Evolutionary conservation across 1,140 invertebrate genomes (phyloP).

Genomic region (Fragariocoptes setiger): DNA sequence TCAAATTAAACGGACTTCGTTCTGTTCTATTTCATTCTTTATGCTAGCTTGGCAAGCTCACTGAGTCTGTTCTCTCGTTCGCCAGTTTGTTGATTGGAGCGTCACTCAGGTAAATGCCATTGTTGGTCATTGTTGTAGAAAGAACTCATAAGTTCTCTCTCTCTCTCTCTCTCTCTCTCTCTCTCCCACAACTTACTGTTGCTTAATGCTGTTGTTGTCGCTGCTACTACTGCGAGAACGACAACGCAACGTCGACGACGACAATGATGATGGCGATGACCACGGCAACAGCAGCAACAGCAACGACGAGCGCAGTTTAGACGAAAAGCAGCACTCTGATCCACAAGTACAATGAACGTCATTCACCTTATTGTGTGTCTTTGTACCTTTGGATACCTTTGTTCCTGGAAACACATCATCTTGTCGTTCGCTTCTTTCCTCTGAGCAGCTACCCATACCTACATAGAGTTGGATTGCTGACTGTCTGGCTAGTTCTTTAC

Average conservation of each 20-base stretch:
- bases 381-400: too few relatives aligned
- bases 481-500: too few relatives aligned
- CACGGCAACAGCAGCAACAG: neutral
- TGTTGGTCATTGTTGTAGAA: neutral
- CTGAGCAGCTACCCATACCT: too few relatives aligned
- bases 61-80: neutral
- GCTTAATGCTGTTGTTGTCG: too few relatives aligned
- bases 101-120: neutral
- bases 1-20: too few relatives aligned
- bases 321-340: too few relatives aligned
- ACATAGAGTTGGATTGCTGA: too few relatives aligned
- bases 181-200: neutral
- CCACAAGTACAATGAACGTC: too few relatives aligned
- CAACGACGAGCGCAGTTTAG: neutral
- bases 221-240: neutral
- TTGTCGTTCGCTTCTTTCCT: too few relatives aligned
- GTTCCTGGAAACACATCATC: too few relatives aligned
- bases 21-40: neutral
- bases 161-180: neutral
- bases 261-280: neutral
- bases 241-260: neutral
- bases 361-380: too few relatives aligned
- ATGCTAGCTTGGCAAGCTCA: neutral
- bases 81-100: neutral
- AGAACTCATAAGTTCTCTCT: neutral